Base-by-base conservation (phyloP, 2,888 invertebrate genomes). In the Ommatoiulus sabulosus region DNA sequence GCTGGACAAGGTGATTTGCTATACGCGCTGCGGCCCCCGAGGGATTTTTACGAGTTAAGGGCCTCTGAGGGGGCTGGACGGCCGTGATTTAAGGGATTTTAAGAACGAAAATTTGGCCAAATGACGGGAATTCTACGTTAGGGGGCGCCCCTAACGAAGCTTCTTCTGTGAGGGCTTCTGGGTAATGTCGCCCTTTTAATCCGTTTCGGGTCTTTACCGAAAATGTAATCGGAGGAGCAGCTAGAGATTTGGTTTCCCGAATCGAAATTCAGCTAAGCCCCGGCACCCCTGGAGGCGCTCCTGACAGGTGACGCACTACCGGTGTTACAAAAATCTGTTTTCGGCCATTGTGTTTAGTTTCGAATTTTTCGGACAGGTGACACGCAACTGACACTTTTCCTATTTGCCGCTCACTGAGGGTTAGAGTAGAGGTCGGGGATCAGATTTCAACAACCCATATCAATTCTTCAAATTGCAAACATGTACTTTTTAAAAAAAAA, bases 251-350 rank as follows among this genome's bases (percentile, higher is more conserved):
- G 46, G 46, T 52, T 15, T 52, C 15, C 8, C 3, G 52, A 46
- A 46, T 5, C 15, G 57, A 57, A 57, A 57, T n/a, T n/a, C n/a
- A n/a, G n/a, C 57, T 10, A 1, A 7, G 72, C 8, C n/a, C 24
- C 24, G 3, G 72, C 20, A 3, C 24, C 24, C 20, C 24, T 20
- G 72, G 72, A 1, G 72, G n/a, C 24, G 52, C 15, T 24, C 72
- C 24, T 72, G 72, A 72, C 24, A 24, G 24, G 72, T 20, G 72
- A 72, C 24, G 20, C 20, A 72, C 72, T 72, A 72, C 72, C 8
- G 72, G 72, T 72, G 72, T 72, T 72, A 57, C 57, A 57, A 57
- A 57, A 57, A 57, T 57, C 57, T 57, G 57, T 57, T 57, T 8
- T 6, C 1, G 24, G 24, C 72, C 72, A 24, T 72, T 72, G 72